Conservation (phyloP, 2,888 invertebrate genomes). For the Brachyptera risi region DNA sequence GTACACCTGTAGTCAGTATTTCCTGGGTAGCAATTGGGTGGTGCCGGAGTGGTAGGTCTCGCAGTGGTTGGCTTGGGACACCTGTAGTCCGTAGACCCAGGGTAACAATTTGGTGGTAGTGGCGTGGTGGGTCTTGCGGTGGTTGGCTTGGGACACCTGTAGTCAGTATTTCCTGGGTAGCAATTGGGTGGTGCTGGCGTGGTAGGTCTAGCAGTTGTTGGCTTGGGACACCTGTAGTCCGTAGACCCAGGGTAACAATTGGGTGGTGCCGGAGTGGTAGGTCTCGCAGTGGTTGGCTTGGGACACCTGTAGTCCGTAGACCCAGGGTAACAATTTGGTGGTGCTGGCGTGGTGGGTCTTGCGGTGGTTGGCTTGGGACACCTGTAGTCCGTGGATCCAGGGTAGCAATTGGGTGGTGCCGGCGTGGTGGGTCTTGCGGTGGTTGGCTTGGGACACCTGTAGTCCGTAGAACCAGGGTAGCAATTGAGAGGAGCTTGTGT, state of each 20-base stretch:
- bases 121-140: too few species aligned
- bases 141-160: constrained; percentile 28
- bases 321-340: constrained; percentile 38
- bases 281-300: constrained; percentile 15
- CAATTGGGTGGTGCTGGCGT: constrained; percentile 35
- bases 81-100: constrained; percentile 40
- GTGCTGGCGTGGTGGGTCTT: constrained; percentile 38
- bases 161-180: constrained; percentile 38
- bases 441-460: constrained; percentile 25
- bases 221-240: constrained; percentile 36
- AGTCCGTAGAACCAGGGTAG: constrained; percentile 41
- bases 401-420: constrained; percentile 37
- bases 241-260: constrained; percentile 40
- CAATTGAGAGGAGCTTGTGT: constrained; percentile 3
- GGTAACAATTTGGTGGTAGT: too few species aligned
- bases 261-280: constrained; percentile 44
- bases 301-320: constrained; percentile 33
- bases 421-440: constrained; percentile 36
- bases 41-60: constrained; percentile 37
- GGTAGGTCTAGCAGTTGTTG: constrained; percentile 35
- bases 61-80: constrained; percentile 25
- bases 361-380: constrained; percentile 28
- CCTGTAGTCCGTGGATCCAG: constrained; percentile 35
- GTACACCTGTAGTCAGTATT: constrained; percentile 33
- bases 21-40: constrained; percentile 38